Base-by-base conservation (phyloP, 2,113 vertebrate species). In the Bucco capensis region DNA sequence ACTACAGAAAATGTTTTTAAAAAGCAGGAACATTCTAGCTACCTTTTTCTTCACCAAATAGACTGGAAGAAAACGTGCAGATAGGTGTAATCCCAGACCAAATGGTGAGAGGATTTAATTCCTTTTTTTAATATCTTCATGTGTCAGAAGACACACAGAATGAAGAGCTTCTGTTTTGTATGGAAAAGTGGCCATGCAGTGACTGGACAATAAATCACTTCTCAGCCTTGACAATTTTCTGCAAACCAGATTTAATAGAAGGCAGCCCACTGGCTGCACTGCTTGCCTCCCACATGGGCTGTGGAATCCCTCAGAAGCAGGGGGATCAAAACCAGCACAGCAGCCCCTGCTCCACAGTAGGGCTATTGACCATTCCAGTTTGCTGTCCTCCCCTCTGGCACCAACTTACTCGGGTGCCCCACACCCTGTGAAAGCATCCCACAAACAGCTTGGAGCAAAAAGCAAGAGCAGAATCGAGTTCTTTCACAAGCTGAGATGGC, bases 401-500 rank as follows among this genome's bases (percentile, higher is more conserved):
- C 23, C 31, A 38, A 9, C n/a, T 62, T 47, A n/a, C 11, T 77
- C 1, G 4, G 38, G 42, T 93, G 81, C 18, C 89, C 76, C 90
- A 94, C 93, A 80, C 94, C 90, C 87, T 83, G 16, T 37, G 73
- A 93, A 96, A 96, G 49, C 88, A 96, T 95, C 86, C 66, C 62
- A 88, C 35, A 88, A 50, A 79, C 0, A 1, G 62, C 82, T 74
- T 7, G 0, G 4, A 64, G 90, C 76, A 75, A 35, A 49, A 67
- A 73, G 27, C 4, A 2, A 70, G 67, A 85, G 81, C 37, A 81
- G 77, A 67, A 84, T 77, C 0, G 1, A 88, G 79, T 31, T 89
- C 78, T 96, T 95, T 95, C 92, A 89, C 51, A 94, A 86, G 66
- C 35, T 60, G 37, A 82, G 54, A 80, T 85, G 91, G 93, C 94